Percentiles rank a stretch among this genome's conserved stretches.
phyloP scores from a whole-genome alignment of 2,888 invertebrate species.

The Didymodactylos carnosus region DNA sequence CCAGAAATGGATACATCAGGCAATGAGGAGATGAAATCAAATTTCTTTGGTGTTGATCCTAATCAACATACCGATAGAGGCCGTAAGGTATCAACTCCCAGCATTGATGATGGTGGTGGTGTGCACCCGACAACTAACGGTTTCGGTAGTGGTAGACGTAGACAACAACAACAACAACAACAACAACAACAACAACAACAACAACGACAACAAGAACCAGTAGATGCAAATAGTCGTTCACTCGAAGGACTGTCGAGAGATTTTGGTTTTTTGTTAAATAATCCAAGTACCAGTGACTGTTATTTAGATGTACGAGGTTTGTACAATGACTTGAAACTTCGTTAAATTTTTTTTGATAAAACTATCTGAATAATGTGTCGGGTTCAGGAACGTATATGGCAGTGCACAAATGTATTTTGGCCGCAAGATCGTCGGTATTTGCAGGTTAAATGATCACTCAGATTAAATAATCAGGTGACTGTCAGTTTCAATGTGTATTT shows the following conservation, averaged over 20 bases:
- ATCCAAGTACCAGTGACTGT: not conserved
- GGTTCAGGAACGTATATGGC: not conserved
- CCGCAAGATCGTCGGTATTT: slow-evolving; percentile 25
- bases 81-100: too few species aligned
- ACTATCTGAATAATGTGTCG: not conserved
- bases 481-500: not conserved
- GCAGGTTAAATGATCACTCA: not conserved
- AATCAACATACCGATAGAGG: too few species aligned
- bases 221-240: too few species aligned
- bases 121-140: too few species aligned
- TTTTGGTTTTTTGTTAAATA: not conserved
- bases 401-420: slow-evolving; percentile 34
- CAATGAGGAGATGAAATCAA: too few species aligned
- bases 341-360: not conserved
- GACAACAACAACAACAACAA: too few species aligned
- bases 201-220: too few species aligned
- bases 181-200: too few species aligned
- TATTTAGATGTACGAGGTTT: not conserved
- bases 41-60: too few species aligned
- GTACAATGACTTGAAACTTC: not conserved
- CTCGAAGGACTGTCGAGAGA: not conserved
- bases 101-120: too few species aligned
- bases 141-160: too few species aligned
- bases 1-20: too few species aligned
- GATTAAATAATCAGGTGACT: not conserved